Conservation (phyloP, 2,113 vertebrate species). For the Steatornis caripensis region DNA sequence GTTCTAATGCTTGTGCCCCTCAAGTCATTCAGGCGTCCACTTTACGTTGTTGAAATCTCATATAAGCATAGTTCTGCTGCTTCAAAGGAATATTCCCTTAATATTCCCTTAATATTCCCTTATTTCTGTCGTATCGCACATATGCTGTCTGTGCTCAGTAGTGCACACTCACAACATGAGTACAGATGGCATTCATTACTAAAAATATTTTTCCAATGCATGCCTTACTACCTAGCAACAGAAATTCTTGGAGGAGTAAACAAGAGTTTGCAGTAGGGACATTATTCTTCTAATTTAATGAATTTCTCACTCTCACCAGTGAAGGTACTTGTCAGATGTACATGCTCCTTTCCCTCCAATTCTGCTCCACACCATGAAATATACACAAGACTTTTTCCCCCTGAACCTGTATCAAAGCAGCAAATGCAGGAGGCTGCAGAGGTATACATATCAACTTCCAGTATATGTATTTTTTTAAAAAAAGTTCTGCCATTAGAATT, state of each 20-base stretch:
- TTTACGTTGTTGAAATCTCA: background rate
- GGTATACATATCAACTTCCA: background rate
- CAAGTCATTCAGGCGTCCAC: background rate
- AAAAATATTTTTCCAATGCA: background rate
- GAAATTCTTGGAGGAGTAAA: background rate
- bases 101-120: background rate
- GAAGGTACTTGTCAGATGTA: background rate
- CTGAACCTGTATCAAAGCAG: background rate
- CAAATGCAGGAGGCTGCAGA: background rate
- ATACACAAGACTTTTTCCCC: no score
- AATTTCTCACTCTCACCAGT: background rate
- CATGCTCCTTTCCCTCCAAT: background rate
- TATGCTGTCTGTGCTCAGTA: background rate
- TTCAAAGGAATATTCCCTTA: background rate
- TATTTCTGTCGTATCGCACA: background rate
- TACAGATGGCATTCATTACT: background rate
- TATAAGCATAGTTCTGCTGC: background rate
- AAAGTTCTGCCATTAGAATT: background rate
- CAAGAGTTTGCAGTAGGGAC: background rate
- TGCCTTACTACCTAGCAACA: background rate
- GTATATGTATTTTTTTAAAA: background rate
- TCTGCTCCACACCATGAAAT: background rate
- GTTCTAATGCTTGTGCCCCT: background rate
- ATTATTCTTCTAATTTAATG: background rate
- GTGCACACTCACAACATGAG: background rate